Base-by-base conservation (phyloP, 2,888 invertebrate species). In the Synergus laeviventris region DNA sequence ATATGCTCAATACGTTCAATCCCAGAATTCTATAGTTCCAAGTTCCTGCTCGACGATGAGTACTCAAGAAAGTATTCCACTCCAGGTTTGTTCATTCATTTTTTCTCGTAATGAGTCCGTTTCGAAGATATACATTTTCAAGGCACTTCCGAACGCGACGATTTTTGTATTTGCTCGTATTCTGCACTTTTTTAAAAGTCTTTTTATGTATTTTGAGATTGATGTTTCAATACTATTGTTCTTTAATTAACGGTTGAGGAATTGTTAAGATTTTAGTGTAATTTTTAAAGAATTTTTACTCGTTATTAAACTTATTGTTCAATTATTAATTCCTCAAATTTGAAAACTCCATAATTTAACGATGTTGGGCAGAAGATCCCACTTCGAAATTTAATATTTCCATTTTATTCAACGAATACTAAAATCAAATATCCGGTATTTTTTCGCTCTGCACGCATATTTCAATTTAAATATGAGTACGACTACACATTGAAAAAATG, bases 31-130 rank as follows among this genome's bases (percentile, higher is more conserved):
- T 21, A 86, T 87, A 70, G 84, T 87, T 76, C 84, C 88, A 76
- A 86, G 88, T 91, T 84, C 93, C 92, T 85, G 92, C 81, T 91
- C 91, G 16, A 91, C 90, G 73, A 91, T 92, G 76, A 91, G 92
- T 81, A 92, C 92, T 56, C 92, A 91, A 64, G 94, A 94, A 89
- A 92, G 92, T 64, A 94, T 94, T 86, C 92, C 93, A 18, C 85
- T 94, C 89, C 94, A 94, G 93, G 94, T 94, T 89, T 91, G 89
- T 89, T 78, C 4, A 31, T n/a, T 76, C 60, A 36, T 56, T 56
- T 59, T 24, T 62, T 59, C 21, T 36, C n/a, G 9, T 60, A n/a
- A 12, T n/a, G 61, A 59, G 56, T 70, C 45, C 24, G 16, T 49
- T 49, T 70, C 45, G 70, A 70, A 70, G 70, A 31, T 45, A 66